Evolutionary conservation across 2,797 vertebrate species (phyloP).

Genomic region (Darevskia nairensis): DNA sequence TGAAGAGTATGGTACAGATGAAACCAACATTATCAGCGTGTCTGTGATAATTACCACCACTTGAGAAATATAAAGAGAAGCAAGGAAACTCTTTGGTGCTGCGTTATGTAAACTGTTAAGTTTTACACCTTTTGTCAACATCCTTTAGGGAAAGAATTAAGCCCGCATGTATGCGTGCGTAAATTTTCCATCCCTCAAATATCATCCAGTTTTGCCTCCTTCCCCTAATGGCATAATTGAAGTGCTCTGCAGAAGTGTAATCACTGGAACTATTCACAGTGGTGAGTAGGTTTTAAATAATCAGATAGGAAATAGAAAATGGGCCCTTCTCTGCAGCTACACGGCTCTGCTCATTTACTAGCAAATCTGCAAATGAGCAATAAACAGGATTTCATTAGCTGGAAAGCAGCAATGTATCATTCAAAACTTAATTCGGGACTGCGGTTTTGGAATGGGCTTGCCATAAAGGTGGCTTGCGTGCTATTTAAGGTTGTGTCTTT

Average conservation of each 20-base stretch:
- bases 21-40: neutral
- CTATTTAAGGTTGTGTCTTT: neutral
- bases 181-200: neutral
- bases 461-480: constrained; percentile 30
- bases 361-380: constrained; percentile 23
- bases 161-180: neutral
- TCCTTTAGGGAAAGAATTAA: constrained; percentile 21
- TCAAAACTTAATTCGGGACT: constrained; percentile 39
- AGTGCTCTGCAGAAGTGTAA: neutral
- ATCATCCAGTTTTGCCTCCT: constrained; percentile 23
- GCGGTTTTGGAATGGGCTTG: constrained; percentile 39
- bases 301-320: constrained; percentile 42
- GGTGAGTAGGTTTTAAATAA: neutral
- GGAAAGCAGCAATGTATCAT: neutral
- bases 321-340: neutral
- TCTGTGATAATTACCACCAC: constrained; percentile 39
- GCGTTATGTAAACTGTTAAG: neutral
- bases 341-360: constrained; percentile 16
- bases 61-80: constrained; percentile 35
- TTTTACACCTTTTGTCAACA: neutral
- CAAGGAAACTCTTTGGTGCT: neutral
- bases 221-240: neutral
- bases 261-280: constrained; percentile 3
- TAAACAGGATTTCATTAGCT: constrained; percentile 19
- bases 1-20: too few relatives aligned